A percentile compares a stretch with the other conserved stretches of the same genome.
phyloP scores from a whole-genome alignment of 2,888 invertebrate genomes.

The Drosophila affinis region DNA sequence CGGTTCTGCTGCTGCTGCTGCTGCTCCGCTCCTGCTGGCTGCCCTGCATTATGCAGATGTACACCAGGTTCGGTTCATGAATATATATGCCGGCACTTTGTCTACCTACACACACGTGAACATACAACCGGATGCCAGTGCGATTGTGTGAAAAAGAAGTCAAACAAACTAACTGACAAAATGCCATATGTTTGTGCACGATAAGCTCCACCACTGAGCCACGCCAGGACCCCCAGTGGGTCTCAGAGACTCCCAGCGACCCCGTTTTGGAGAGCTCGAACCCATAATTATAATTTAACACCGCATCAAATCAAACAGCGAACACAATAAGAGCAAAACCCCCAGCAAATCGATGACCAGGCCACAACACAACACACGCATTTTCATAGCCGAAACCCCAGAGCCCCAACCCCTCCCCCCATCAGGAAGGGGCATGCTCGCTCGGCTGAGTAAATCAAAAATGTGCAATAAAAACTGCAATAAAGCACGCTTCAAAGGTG shows the following conservation, averaged over 20 bases:
- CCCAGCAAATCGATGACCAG: conserved; percentile 36
- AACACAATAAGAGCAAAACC: conserved; percentile 16
- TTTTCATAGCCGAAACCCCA: conserved; percentile 18
- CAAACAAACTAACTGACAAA: conserved; percentile 65
- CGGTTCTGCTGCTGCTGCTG: conserved; percentile 57
- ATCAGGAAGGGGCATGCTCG: conserved; percentile 31
- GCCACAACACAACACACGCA: conserved; percentile 28
- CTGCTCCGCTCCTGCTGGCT: conserved; percentile 32
- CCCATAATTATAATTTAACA: conserved; percentile 75
- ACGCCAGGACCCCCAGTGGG: background rate
- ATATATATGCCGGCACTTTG: conserved; percentile 76
- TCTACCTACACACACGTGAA: conserved; percentile 42
- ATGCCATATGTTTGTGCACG: conserved; percentile 73
- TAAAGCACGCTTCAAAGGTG: conserved; percentile 55
- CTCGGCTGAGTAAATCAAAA: conserved; percentile 66
- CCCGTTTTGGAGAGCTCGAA: conserved; percentile 47
- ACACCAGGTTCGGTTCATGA: conserved; percentile 77
- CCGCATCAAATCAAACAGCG: conserved; percentile 39
- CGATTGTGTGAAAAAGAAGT: conserved; percentile 24
- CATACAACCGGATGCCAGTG: conserved; percentile 9
- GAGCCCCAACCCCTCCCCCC: background rate
- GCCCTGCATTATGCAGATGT: conserved; percentile 78
- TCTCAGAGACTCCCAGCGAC: conserved; percentile 4
- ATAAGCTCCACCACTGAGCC: conserved; percentile 47
- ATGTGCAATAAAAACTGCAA: conserved; percentile 70